Conservation (phyloP, 1,140 invertebrate species). For the Lysiphlebus fabarum region DNA sequence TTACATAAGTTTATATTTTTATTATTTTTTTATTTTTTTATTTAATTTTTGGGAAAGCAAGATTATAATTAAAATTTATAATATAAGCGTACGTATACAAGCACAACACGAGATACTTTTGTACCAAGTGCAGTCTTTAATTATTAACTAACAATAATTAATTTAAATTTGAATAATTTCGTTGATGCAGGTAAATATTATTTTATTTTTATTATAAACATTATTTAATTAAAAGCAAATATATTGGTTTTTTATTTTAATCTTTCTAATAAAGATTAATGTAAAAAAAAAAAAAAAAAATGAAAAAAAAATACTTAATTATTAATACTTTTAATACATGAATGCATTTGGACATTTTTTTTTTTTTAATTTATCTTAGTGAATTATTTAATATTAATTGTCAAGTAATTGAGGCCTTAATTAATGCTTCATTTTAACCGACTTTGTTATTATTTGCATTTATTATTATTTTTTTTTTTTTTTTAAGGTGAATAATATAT, state of each 20-base stretch:
- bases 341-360: not conserved
- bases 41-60: constrained; percentile 6
- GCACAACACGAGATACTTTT: constrained; percentile 13
- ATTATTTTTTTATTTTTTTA: constrained; percentile 6
- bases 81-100: constrained; percentile 26
- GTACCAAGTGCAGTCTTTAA: constrained; percentile 28
- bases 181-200: not conserved
- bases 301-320: not conserved
- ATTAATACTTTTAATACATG: constrained; percentile 8
- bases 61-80: constrained; percentile 6
- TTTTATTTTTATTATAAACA: not conserved
- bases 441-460: too few relatives aligned
- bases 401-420: constrained; percentile 1
- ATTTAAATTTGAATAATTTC: not conserved
- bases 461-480: too few relatives aligned
- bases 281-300: not conserved
- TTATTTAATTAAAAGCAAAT: too few relatives aligned
- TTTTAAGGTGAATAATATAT: not conserved
- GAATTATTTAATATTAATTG: too few relatives aligned
- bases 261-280: not conserved
- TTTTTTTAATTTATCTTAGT: too few relatives aligned
- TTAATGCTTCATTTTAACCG: not conserved
- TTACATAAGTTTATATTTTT: not conserved
- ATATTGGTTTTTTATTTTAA: not conserved
- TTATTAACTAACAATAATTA: constrained; percentile 16